Percentiles rank a stretch among this genome's conserved stretches.
Evolutionary conservation across 92 coral and sea anemone species (phyloP).

Genomic region (Virgularia gustaviana): DNA sequence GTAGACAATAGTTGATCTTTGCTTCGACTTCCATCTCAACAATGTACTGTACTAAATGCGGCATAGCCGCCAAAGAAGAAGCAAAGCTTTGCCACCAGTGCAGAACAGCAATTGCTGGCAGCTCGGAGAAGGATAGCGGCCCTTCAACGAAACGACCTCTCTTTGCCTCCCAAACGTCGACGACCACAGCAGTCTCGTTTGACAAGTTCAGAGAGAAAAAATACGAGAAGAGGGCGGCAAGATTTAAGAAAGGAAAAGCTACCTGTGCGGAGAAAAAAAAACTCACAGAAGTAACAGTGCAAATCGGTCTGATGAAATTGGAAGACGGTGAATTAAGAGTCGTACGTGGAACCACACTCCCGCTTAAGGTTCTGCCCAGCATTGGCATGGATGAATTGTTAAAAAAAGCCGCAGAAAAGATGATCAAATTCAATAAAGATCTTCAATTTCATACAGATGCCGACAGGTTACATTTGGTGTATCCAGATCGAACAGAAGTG

Average conservation of each 20-base stretch:
- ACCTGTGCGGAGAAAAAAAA: slow-evolving; percentile 10
- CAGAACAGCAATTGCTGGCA: too few relatives aligned
- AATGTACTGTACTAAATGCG: too few relatives aligned
- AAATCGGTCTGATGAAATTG: slow-evolving; percentile 40
- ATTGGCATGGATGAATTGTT: slow-evolving; percentile 50
- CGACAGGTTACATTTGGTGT: slow-evolving; percentile 42
- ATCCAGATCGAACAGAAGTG: slow-evolving; percentile 55
- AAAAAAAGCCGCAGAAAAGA: slow-evolving; percentile 45
- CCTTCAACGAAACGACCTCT: too few relatives aligned
- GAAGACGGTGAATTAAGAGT: slow-evolving; percentile 43
- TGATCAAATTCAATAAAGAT: slow-evolving; percentile 56
- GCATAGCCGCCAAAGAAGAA: too few relatives aligned
- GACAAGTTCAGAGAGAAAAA: slow-evolving; percentile 31
- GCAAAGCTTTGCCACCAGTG: too few relatives aligned
- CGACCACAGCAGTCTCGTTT: slow-evolving; percentile 22
- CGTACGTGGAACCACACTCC: slow-evolving; percentile 47
- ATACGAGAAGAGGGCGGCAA: slow-evolving; percentile 33
- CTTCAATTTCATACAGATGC: slow-evolving; percentile 7
- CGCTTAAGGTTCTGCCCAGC: slow-evolving; percentile 40
- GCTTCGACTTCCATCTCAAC: too few relatives aligned
- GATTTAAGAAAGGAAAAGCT: slow-evolving; percentile 22
- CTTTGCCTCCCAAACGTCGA: too few relatives aligned
- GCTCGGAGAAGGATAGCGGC: too few relatives aligned
- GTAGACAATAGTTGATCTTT: too few relatives aligned
- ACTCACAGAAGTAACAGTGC: slow-evolving; percentile 44